Evolutionary conservation across 2,888 invertebrate species (phyloP), one percentile per base, ranked within the genome.

Genomic region (Arenicola marina): DNA sequence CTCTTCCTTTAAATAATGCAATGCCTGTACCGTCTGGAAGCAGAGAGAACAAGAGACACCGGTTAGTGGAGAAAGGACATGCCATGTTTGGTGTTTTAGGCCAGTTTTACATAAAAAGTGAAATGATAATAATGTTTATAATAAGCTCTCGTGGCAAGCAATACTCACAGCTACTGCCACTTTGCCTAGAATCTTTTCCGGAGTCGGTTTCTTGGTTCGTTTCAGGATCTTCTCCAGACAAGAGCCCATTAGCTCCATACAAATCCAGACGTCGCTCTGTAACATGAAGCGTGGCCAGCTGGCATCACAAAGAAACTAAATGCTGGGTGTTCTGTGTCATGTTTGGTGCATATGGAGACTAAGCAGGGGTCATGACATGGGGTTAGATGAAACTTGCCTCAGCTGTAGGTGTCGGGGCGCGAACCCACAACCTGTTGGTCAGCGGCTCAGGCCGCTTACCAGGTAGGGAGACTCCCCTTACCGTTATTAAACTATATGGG

Each of bases 241-340:
- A 26, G 96, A 95, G 18, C 95, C 91, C 99, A 99, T 99, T 72
- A 98, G 87, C 86, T 99, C 99, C 99, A 99, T 99, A 83, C 98
- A 99, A 80, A 99, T 98, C 95, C 98, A 98, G 0, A 99, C 97
- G 84, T 98, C 96, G 0, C 75, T 76, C 84, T 84, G 71, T 29
- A 76, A 71, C 29, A 34, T 7, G 18, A 33, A 46, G 18, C 38
- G 18, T 18, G n/a, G n/a, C n/a, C n/a, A n/a, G n/a, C n/a, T n/a
- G n/a, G n/a, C n/a, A n/a, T n/a, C n/a, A n/a, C n/a, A n/a, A n/a
- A n/a, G n/a, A n/a, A n/a, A n/a, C n/a, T n/a, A n/a, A n/a, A n/a
- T n/a, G n/a, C n/a, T n/a, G n/a, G n/a, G n/a, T n/a, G n/a, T n/a
- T n/a, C n/a, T n/a, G n/a, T n/a, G n/a, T n/a, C n/a, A n/a, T n/a